A percentile compares a stretch with the other conserved stretches of the same genome.
phyloP scores from a whole-genome alignment of 2,797 vertebrate genomes.

The Thaleichthys pacificus region DNA sequence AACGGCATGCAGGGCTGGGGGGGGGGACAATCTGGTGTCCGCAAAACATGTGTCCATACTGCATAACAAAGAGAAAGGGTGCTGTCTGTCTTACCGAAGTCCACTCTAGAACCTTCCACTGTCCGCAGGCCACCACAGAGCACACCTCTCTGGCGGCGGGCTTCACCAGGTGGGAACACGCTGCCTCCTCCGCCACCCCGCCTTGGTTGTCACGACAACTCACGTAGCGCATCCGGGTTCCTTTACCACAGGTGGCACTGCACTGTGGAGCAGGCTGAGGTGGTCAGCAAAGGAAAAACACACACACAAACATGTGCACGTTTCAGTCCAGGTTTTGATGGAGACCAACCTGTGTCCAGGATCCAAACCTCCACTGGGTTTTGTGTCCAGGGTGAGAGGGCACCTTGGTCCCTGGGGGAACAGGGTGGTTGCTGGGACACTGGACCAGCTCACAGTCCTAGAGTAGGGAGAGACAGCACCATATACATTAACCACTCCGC shows the following conservation, averaged over 20 bases:
- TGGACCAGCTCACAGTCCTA: constrained; percentile 92
- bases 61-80: neutral
- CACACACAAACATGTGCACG: neutral
- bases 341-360: constrained; percentile 91
- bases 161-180: constrained; percentile 84
- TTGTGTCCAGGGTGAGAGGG: constrained; percentile 73
- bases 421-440: constrained; percentile 81
- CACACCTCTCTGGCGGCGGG: constrained; percentile 88
- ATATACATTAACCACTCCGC: neutral
- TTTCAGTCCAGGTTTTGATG: neutral
- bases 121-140: constrained; percentile 86
- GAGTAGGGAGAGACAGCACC: neutral
- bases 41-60: neutral
- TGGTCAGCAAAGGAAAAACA: neutral
- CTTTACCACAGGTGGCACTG: constrained; percentile 93
- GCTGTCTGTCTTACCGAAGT: constrained; percentile 79
- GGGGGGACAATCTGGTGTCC: neutral
- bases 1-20: constrained; percentile 20
- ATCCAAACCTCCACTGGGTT: constrained; percentile 98
- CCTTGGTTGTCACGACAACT: constrained; percentile 95
- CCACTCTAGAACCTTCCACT: constrained; percentile 97
- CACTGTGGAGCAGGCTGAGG: constrained; percentile 77
- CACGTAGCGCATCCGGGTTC: constrained; percentile 93
- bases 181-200: constrained; percentile 87
- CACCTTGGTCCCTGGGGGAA: constrained; percentile 79